A percentile compares a stretch with the other conserved stretches of the same genome.
phyloP scores from a whole-genome alignment of 2,797 vertebrate genomes.

The Gallinago solitaria region DNA sequence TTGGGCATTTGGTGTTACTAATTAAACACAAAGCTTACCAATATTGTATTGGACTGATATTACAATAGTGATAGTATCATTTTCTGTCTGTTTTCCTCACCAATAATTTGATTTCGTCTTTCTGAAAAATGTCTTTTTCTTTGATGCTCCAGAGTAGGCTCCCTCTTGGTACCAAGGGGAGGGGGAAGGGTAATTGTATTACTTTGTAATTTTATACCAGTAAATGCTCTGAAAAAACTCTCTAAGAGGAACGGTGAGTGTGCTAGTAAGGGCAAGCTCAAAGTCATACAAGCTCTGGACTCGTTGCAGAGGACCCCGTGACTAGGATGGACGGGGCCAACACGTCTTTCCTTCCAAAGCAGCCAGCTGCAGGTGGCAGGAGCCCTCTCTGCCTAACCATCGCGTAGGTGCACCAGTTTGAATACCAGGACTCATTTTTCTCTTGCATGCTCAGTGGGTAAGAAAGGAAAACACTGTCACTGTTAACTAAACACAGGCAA shows the following conservation, averaged over 20 bases:
- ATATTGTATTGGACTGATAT: neutral
- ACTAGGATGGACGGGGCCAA: neutral
- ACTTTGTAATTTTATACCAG: neutral
- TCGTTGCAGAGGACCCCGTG: neutral
- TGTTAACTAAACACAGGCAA: neutral
- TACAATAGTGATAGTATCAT: neutral
- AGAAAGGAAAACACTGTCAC: neutral
- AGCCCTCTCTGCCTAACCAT: neutral
- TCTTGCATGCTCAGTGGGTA: neutral
- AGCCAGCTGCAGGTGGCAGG: neutral
- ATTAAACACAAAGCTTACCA: neutral
- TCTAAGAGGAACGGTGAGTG: neutral
- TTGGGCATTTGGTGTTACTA: neutral
- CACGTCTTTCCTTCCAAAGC: neutral
- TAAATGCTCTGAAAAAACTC: neutral
- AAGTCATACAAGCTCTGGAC: neutral
- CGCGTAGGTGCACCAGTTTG: rapidly evolving
- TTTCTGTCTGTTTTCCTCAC: neutral
- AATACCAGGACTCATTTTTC: neutral
- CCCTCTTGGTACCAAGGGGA: neutral
- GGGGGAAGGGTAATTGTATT: neutral
- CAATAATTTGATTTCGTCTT: neutral
- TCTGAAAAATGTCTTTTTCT: neutral
- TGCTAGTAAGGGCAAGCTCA: neutral
- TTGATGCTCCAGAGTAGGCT: neutral